Evolutionary conservation across 2,113 vertebrate species (phyloP).

Genomic region (Oncorhynchus tshawytscha): DNA sequence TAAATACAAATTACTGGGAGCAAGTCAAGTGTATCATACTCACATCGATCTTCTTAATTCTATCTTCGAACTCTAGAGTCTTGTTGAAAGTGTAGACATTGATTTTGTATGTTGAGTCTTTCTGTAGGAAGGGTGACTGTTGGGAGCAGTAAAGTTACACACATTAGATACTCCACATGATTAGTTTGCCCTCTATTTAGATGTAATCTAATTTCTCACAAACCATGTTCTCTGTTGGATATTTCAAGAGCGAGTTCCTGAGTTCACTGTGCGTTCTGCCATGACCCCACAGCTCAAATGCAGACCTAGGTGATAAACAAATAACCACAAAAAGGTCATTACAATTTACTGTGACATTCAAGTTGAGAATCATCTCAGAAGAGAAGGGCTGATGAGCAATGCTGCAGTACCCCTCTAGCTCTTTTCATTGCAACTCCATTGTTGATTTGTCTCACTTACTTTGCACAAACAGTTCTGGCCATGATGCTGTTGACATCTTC

Average conservation of each 20-base stretch:
- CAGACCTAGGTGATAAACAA: conserved; percentile 76
- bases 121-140: conserved; percentile 83
- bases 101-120: conserved; percentile 89
- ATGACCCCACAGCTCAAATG: conserved; percentile 96
- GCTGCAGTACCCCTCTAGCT: too few species aligned
- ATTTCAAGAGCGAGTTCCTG: conserved; percentile 80
- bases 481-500: conserved; percentile 85
- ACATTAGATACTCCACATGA: background rate
- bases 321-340: background rate
- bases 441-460: conserved; percentile 74
- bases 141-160: conserved; percentile 30
- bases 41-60: conserved; percentile 90
- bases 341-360: background rate
- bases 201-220: conserved; percentile 73
- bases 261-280: conserved; percentile 83
- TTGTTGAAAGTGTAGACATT: conserved; percentile 95
- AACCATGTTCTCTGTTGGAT: conserved; percentile 87
- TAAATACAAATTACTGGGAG: background rate
- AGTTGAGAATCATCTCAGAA: conserved; percentile 73
- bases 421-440: conserved; percentile 48
- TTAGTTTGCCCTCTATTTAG: background rate
- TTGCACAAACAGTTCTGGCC: conserved; percentile 95
- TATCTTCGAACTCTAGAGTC: conserved; percentile 86
- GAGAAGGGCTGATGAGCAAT: background rate
- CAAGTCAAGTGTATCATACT: conserved; percentile 61